Evolutionary conservation across 1,140 invertebrate species (phyloP).

Genomic region (Pseudachorutes palmiensis): DNA sequence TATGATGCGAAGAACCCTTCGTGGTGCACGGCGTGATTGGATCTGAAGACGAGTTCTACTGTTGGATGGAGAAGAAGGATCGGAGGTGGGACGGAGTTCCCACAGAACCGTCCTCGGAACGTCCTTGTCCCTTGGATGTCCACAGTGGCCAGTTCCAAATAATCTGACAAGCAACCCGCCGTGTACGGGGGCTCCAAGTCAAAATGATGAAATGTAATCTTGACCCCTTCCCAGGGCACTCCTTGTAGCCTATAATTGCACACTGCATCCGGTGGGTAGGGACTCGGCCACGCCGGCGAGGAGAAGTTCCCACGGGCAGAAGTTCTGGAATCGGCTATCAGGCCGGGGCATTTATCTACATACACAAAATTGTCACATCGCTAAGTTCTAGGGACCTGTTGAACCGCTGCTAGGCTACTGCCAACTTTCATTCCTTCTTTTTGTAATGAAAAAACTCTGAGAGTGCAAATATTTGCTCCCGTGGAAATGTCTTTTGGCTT

Average conservation of each 20-base stretch:
- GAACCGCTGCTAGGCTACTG: too few relatives aligned
- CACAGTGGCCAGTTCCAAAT: constrained; percentile 34
- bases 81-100: constrained; percentile 25
- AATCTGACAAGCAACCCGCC: constrained; percentile 41
- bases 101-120: constrained; percentile 42
- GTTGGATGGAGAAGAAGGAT: constrained; percentile 41
- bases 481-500: too few relatives aligned
- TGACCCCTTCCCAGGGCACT: constrained; percentile 36
- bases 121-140: constrained; percentile 27
- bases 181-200: constrained; percentile 38
- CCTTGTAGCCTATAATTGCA: constrained; percentile 42
- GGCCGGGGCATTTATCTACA: constrained; percentile 31
- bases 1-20: constrained; percentile 41
- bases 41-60: constrained; percentile 41
- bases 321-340: constrained; percentile 28
- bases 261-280: constrained; percentile 43
- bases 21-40: constrained; percentile 41
- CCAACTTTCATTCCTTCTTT: too few relatives aligned
- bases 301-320: constrained; percentile 42
- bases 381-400: too few relatives aligned
- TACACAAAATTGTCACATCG: constrained; percentile 13
- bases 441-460: neutral
- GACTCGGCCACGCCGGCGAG: constrained; percentile 45
- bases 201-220: constrained; percentile 38
- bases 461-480: too few relatives aligned